Percentiles rank a stretch among this genome's conserved stretches.
Conservation (phyloP, 2,113 vertebrate genomes). For the Empidonax alnorum region DNA sequence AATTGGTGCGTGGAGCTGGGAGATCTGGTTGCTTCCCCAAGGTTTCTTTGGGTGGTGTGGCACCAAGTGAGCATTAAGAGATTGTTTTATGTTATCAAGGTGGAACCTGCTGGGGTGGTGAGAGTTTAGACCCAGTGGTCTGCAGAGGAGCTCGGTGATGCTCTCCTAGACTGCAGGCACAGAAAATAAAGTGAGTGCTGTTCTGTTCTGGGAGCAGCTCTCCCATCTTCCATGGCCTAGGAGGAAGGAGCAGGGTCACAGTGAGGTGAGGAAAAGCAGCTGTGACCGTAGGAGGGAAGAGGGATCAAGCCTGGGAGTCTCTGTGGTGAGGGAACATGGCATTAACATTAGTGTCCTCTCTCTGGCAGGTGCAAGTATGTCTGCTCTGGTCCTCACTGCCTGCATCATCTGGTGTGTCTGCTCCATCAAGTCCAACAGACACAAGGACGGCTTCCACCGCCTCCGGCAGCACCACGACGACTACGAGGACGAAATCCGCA, state of each 20-base stretch:
- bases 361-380: conserved; percentile 90
- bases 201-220: neutral
- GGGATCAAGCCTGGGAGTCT: neutral
- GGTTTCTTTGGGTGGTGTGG: neutral
- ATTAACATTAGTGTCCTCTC: neutral
- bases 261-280: neutral
- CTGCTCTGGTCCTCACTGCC: conserved; percentile 89
- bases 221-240: neutral
- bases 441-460: conserved; percentile 97
- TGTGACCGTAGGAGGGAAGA: neutral
- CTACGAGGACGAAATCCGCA: conserved; percentile 93
- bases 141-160: neutral
- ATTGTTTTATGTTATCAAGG: neutral
- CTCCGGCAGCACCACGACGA: conserved; percentile 92
- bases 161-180: neutral
- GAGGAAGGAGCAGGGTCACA: neutral
- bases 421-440: conserved; percentile 92
- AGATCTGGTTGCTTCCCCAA: neutral
- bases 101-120: neutral
- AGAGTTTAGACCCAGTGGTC: neutral
- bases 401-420: conserved; percentile 98
- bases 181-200: neutral
- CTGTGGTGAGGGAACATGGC: neutral
- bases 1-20: neutral
- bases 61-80: neutral